Conservation (phyloP, 2,113 vertebrate species). For the Megaleporinus macrocephalus region DNA sequence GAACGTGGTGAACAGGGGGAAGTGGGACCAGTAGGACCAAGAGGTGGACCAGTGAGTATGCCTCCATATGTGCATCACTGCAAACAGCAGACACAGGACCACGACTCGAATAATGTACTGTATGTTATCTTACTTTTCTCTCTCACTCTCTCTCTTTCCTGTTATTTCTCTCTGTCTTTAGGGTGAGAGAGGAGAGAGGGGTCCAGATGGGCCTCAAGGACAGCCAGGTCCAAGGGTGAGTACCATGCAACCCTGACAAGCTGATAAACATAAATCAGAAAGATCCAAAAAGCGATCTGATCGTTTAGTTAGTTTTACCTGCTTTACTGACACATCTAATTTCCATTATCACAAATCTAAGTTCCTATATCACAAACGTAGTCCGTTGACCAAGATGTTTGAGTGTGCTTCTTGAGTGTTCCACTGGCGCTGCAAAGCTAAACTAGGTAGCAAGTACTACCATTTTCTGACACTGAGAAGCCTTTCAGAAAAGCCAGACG, state of each 20-base stretch:
- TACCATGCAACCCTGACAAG: conserved; percentile 13
- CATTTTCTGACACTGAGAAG: too few relatives aligned
- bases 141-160: background rate
- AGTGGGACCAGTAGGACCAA: conserved; percentile 84
- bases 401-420: too few relatives aligned
- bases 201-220: conserved; percentile 83
- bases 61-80: background rate
- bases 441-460: too few relatives aligned
- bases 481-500: too few relatives aligned
- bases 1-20: conserved; percentile 89
- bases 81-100: conserved; percentile 1
- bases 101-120: conserved; percentile 1
- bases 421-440: too few relatives aligned
- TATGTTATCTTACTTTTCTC: background rate
- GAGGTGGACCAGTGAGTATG: conserved; percentile 88
- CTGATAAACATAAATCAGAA: background rate
- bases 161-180: conserved; percentile 59
- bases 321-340: too few relatives aligned
- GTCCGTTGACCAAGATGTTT: too few relatives aligned
- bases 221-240: conserved; percentile 87
- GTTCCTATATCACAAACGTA: too few relatives aligned
- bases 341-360: too few relatives aligned
- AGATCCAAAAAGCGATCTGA: too few relatives aligned
- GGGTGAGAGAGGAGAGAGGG: conserved; percentile 86
- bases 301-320: too few relatives aligned